A percentile compares a stretch with the other conserved stretches of the same genome.
Evolutionary conservation across 2,888 invertebrate species (phyloP).

Genomic region (Lasioglossum pauxillum): DNA sequence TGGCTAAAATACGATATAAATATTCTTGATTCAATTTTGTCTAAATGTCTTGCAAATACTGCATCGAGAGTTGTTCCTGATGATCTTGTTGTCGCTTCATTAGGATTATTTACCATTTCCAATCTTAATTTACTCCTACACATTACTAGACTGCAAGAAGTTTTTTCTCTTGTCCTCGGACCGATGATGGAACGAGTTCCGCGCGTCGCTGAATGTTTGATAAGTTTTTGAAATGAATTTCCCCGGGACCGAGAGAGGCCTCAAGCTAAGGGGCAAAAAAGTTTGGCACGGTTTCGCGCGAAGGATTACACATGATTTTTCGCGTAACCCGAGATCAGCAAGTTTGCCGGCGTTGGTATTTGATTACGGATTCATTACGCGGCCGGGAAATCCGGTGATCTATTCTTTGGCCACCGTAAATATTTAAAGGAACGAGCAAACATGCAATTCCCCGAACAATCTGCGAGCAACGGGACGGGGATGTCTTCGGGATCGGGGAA

Average conservation of each 20-base stretch:
- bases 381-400: constrained; percentile 8
- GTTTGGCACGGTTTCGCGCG: not conserved
- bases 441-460: constrained; percentile 18
- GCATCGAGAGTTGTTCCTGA: too few relatives aligned
- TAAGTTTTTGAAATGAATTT: not conserved
- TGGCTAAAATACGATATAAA: too few relatives aligned
- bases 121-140: too few relatives aligned
- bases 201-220: not conserved
- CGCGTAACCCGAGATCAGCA: not conserved
- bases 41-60: too few relatives aligned
- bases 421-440: constrained; percentile 13
- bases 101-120: too few relatives aligned
- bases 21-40: too few relatives aligned
- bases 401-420: constrained; percentile 2
- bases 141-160: too few relatives aligned
- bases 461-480: not conserved
- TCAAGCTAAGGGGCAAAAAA: not conserved
- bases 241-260: not conserved
- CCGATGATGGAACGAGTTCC: not conserved
- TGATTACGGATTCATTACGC: not conserved
- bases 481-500: not conserved
- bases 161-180: not conserved
- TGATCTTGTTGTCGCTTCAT: too few relatives aligned
- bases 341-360: not conserved
- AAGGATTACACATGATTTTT: not conserved